A percentile compares a stretch with the other conserved stretches of the same genome.
Conservation (phyloP, 2,888 invertebrate species). For the Panopea generosa region DNA sequence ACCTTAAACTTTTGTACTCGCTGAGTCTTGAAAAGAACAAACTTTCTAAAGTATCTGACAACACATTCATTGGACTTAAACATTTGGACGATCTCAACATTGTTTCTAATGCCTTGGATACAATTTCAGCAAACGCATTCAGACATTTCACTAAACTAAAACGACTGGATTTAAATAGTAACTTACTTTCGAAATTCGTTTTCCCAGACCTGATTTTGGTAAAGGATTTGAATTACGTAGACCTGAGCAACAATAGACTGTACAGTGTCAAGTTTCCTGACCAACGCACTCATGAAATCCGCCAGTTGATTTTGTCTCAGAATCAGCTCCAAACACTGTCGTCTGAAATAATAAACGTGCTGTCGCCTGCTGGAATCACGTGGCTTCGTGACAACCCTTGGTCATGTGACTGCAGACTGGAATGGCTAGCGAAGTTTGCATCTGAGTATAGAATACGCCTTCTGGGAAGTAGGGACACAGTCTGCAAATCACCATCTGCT, state of each 20-base stretch:
- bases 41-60: slow-evolving; percentile 57
- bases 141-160: slow-evolving; percentile 63
- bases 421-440: slow-evolving; percentile 60
- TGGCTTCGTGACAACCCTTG: slow-evolving; percentile 69
- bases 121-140: slow-evolving; percentile 63
- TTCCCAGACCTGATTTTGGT: slow-evolving; percentile 61
- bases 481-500: slow-evolving; percentile 61
- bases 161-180: slow-evolving; percentile 65
- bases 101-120: slow-evolving; percentile 64
- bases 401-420: slow-evolving; percentile 73
- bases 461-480: slow-evolving; percentile 55
- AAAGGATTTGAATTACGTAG: slow-evolving; percentile 61
- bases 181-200: slow-evolving; percentile 66
- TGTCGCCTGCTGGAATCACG: slow-evolving; percentile 59
- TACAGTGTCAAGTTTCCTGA: slow-evolving; percentile 55
- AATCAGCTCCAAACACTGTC: slow-evolving; percentile 63
- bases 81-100: slow-evolving; percentile 70
- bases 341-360: slow-evolving; percentile 48
- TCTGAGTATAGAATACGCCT: slow-evolving; percentile 54
- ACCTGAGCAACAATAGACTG: slow-evolving; percentile 63
- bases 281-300: slow-evolving; percentile 49
- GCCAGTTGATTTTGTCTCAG: slow-evolving; percentile 57
- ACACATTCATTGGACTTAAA: slow-evolving; percentile 67
- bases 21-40: slow-evolving; percentile 71
- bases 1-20: slow-evolving; percentile 63